A percentile compares a stretch with the other conserved stretches of the same genome.
Evolutionary conservation across 2,113 vertebrate species (phyloP).

Genomic region (Seriola aureovittata): DNA sequence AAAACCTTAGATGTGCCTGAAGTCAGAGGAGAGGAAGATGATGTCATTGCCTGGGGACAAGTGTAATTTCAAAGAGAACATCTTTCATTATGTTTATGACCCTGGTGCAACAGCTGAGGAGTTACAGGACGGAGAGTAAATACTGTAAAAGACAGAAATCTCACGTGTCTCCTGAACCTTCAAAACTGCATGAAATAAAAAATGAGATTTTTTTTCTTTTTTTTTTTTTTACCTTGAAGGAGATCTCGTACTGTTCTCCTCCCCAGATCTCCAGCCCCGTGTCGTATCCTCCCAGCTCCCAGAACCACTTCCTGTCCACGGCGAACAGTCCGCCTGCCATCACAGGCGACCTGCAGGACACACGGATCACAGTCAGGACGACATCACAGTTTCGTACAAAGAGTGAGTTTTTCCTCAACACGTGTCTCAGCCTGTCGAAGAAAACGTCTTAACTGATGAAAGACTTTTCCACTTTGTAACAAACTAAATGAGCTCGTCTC

Average conservation of each 20-base stretch:
- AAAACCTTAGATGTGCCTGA: not conserved
- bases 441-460: too few species aligned
- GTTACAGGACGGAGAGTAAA: not conserved
- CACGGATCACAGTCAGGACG: not conserved
- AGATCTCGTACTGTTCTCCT: slow-evolving; percentile 87
- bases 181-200: not conserved
- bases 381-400: too few species aligned
- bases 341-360: slow-evolving; percentile 91
- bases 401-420: too few species aligned
- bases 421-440: too few species aligned
- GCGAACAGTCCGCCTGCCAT: slow-evolving; percentile 99
- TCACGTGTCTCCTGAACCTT: not conserved
- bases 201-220: too few species aligned
- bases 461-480: not conserved
- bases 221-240: slow-evolving; percentile 77
- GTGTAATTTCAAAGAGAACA: not conserved
- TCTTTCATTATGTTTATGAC: too few species aligned
- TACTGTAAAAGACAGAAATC: not conserved
- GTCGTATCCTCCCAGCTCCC: slow-evolving; percentile 87
- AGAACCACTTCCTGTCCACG: slow-evolving; percentile 98
- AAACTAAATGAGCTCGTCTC: not conserved
- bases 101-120: not conserved
- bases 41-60: not conserved
- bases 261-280: slow-evolving; percentile 87
- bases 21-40: not conserved